Evolutionary conservation across 1,140 invertebrate species (phyloP).

Genomic region (Globodera rostochiensis): DNA sequence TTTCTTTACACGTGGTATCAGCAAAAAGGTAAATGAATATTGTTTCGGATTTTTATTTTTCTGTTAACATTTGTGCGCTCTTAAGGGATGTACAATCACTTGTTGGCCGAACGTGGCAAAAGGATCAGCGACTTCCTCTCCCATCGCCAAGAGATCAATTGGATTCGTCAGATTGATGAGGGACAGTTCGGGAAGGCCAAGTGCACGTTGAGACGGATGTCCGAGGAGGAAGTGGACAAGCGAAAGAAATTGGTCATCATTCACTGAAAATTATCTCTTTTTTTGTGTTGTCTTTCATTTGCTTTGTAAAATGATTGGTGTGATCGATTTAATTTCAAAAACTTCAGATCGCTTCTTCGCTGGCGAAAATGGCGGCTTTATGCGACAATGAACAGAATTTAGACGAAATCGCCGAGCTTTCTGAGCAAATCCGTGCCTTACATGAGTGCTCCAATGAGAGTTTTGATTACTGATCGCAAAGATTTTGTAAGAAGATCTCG

Average conservation of each 20-base stretch:
- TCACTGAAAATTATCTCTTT: not conserved
- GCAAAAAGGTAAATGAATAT: constrained; percentile 27
- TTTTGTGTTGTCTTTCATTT: not conserved
- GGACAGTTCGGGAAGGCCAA: constrained; percentile 30
- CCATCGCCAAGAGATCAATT: constrained; percentile 39
- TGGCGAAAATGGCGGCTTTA: constrained; percentile 37
- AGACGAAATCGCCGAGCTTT: constrained; percentile 39
- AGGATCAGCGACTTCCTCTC: constrained; percentile 35
- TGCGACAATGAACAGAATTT: constrained; percentile 37
- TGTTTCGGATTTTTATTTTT: not conserved
- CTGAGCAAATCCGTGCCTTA: constrained; percentile 24
- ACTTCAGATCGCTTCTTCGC: constrained; percentile 30
- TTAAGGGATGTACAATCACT: constrained; percentile 39
- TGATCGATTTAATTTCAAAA: not conserved
- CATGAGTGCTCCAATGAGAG: not conserved
- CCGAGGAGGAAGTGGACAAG: constrained; percentile 36
- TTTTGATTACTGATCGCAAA: not conserved
- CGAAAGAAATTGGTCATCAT: constrained; percentile 29
- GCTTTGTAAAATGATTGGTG: not conserved
- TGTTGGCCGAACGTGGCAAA: constrained; percentile 40
- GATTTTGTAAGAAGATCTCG: too few relatives aligned
- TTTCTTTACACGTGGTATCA: constrained; percentile 43
- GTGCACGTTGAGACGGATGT: constrained; percentile 30
- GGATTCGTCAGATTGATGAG: constrained; percentile 38
- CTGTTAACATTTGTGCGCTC: not conserved